phyloP scores from a whole-genome alignment of 2,113 vertebrate genomes.

The Rhinolophus ferrumequinum region DNA sequence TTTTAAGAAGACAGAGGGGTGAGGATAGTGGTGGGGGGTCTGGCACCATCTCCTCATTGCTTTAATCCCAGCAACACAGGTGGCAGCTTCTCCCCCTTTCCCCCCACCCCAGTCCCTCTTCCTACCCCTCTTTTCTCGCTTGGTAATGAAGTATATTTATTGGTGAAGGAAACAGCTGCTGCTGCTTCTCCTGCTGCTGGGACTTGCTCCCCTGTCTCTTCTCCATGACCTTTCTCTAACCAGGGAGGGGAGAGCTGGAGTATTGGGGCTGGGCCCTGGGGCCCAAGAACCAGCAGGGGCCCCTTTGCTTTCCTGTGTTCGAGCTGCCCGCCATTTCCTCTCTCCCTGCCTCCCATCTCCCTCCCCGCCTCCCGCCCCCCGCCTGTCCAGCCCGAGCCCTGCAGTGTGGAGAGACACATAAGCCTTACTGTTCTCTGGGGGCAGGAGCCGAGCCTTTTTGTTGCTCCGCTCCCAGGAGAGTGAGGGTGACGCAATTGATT shows the following conservation, averaged over 20 bases:
- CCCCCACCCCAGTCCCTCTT: conserved; percentile 52
- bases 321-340: conserved; percentile 70
- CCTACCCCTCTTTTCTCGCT: conserved; percentile 70
- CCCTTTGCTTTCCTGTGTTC: conserved; percentile 70
- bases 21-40: conserved; percentile 70
- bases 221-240: conserved; percentile 75
- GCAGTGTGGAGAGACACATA: conserved; percentile 85
- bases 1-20: conserved; percentile 68
- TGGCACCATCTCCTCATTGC: conserved; percentile 74
- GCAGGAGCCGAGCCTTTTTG: conserved; percentile 86
- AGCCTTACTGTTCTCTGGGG: conserved; percentile 87
- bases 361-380: not conserved
- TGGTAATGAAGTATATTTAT: conserved; percentile 87
- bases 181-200: conserved; percentile 79
- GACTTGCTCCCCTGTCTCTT: conserved; percentile 74
- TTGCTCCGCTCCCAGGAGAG: conserved; percentile 88
- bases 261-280: conserved; percentile 77
- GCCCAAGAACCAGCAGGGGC: conserved; percentile 59
- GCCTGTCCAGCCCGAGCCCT: conserved; percentile 75
- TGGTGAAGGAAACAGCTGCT: conserved; percentile 84
- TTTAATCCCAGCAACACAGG: conserved; percentile 79
- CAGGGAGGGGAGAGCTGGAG: conserved; percentile 73
- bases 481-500: conserved; percentile 87
- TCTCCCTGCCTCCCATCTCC: conserved; percentile 19
- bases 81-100: conserved; percentile 73